Conservation (phyloP, 2,888 invertebrate species). For the Epinotia ramella region DNA sequence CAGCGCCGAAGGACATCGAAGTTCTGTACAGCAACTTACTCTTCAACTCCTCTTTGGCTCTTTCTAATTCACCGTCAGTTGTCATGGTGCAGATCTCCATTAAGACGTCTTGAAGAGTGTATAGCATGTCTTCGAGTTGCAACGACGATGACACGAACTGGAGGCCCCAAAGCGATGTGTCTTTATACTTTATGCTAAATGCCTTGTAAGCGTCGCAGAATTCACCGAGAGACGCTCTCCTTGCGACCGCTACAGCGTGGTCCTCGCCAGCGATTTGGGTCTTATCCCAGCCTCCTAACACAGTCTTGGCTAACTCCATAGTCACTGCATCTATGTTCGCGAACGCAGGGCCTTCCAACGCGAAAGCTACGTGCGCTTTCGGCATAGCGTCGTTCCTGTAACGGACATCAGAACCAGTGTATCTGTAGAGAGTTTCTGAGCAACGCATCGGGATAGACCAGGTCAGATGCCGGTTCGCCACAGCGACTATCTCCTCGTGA, state of each 20-base stretch:
- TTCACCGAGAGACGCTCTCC: slow-evolving; percentile 85
- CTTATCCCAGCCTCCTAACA: slow-evolving; percentile 96
- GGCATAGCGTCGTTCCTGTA: slow-evolving; percentile 96
- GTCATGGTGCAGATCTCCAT: slow-evolving; percentile 93
- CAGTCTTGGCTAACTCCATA: slow-evolving; percentile 96
- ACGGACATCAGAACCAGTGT: slow-evolving; percentile 94
- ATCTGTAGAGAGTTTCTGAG: slow-evolving; percentile 86
- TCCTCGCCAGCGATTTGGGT: slow-evolving; percentile 94
- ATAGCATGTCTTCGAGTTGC: slow-evolving; percentile 88
- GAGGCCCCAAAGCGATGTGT: slow-evolving; percentile 98
- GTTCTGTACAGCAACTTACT: slow-evolving; percentile 95
- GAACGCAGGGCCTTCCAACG: slow-evolving; percentile 97
- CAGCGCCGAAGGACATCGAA: slow-evolving; percentile 95
- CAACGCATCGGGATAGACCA: slow-evolving; percentile 86
- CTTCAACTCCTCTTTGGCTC: slow-evolving; percentile 95
- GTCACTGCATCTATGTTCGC: slow-evolving; percentile 95
- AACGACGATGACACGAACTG: slow-evolving; percentile 91
- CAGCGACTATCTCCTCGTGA: slow-evolving; percentile 91
- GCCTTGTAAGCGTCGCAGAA: slow-evolving; percentile 96
- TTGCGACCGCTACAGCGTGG: slow-evolving; percentile 74
- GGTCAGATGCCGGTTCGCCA: slow-evolving; percentile 90
- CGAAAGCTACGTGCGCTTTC: slow-evolving; percentile 94
- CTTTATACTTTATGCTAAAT: slow-evolving; percentile 98
- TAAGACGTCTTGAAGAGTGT: slow-evolving; percentile 91
- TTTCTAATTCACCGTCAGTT: slow-evolving; percentile 94